Evolutionary conservation across 2,888 invertebrate genomes (phyloP).

Genomic region (Parascotia fuliginaria): DNA sequence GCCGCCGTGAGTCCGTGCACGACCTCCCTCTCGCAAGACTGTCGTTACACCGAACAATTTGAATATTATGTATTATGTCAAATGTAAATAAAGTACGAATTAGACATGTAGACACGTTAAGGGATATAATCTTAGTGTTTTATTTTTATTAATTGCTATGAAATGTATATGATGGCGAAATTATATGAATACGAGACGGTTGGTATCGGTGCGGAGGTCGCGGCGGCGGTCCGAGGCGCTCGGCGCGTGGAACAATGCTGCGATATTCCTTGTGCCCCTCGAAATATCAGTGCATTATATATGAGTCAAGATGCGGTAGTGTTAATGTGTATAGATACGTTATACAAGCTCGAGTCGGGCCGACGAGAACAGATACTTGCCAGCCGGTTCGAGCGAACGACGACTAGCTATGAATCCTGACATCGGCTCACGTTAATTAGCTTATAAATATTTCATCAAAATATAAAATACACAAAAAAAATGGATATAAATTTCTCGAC

Average conservation of each 20-base stretch:
- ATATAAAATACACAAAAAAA: conserved; percentile 86
- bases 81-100: conserved; percentile 82
- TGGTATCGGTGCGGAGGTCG: conserved; percentile 49
- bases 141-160: conserved; percentile 71
- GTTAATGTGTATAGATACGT: conserved; percentile 80
- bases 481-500: conserved; percentile 85
- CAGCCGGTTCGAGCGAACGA: conserved; percentile 83
- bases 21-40: conserved; percentile 63
- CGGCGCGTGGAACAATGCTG: conserved; percentile 74
- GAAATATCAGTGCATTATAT: conserved; percentile 81
- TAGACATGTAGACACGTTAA: conserved; percentile 76
- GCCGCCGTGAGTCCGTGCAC: conserved; percentile 62
- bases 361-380: conserved; percentile 66
- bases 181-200: conserved; percentile 41
- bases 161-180: conserved; percentile 61
- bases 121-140: conserved; percentile 78
- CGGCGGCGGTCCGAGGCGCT: conserved; percentile 57
- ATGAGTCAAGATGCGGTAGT: conserved; percentile 81
- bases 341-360: conserved; percentile 79
- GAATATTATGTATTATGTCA: conserved; percentile 76
- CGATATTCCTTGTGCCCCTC: conserved; percentile 84
- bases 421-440: conserved; percentile 86
- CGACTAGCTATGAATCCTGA: conserved; percentile 86
- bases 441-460: conserved; percentile 86
- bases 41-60: conserved; percentile 78